Base-by-base conservation (phyloP, 2,888 invertebrate genomes). In the Empis livida region DNA sequence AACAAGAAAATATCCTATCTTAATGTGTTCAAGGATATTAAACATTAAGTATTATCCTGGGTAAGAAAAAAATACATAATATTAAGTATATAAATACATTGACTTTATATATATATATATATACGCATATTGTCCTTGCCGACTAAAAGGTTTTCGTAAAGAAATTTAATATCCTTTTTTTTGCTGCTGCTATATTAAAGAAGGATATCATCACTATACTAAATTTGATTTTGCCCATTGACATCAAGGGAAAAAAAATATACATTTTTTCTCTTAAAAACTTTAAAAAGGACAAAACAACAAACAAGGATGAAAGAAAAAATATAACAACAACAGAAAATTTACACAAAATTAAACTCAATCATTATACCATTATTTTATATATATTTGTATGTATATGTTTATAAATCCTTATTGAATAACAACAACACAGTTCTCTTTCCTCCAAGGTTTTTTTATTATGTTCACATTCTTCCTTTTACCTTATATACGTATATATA, bases 11-110 rank as follows among this genome's bases (percentile, higher is more conserved):
- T 27, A 43, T 43, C 32, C 32, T 43, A 43, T 43, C 43, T 43
- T 43, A 43, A 43, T 43, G 43, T 43, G 43, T 43, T 43, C 43
- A 43, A 35, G 43, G 43, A 16, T 43, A 43, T 43, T 43, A 43
- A 43, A 20, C 43, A 43, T 35, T 11, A 43, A 43, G 23, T 27
- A 27, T 27, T 27, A 27, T 27, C 23, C 23, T 27, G 23, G 23
- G 23, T 27, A 27, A 9, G 4, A 20, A 20, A 20, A 20, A 20
- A 20, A 20, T 5, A 27, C 8, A 27, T 8, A 27, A 8, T 27
- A 27, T 27, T 27, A 27, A 8, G 9, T 27, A 27, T 27, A 27
- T 8, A 27, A 27, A 13, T 35, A 32, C 32, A 6, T 13, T 35
- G n/a, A n/a, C n/a, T 35, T 35, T 35, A 13, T 13, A 32, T 32